Evolutionary conservation across 2,113 vertebrate genomes (phyloP).

Genomic region (Pipa parva): DNA sequence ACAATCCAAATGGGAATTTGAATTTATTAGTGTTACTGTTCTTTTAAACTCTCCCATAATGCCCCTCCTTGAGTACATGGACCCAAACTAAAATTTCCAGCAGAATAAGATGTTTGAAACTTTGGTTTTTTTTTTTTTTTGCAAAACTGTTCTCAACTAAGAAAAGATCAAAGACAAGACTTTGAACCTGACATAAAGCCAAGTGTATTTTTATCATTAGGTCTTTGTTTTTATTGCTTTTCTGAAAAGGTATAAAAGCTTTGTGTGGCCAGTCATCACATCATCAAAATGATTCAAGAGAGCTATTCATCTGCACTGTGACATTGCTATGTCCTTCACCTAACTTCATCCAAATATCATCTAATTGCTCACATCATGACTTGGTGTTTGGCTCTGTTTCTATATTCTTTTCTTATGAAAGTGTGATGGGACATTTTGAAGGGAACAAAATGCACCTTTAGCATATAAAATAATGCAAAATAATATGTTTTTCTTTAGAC

Average conservation of each 20-base stretch:
- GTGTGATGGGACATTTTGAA: not conserved
- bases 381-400: not conserved
- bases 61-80: not conserved
- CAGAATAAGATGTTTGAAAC: too few relatives aligned
- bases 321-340: slow-evolving; percentile 37
- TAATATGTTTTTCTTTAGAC: too few relatives aligned
- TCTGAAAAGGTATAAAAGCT: slow-evolving; percentile 43
- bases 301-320: slow-evolving; percentile 28
- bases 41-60: not conserved
- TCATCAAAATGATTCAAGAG: slow-evolving; percentile 29
- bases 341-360: slow-evolving; percentile 17
- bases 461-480: not conserved
- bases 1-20: too few relatives aligned
- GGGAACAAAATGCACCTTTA: not conserved
- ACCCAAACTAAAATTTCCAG: too few relatives aligned
- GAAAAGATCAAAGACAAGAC: slow-evolving; percentile 31
- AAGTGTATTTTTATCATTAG: slow-evolving; percentile 41
- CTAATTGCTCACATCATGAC: not conserved
- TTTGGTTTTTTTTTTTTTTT: too few relatives aligned
- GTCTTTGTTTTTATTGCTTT: slow-evolving; percentile 41
- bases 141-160: slow-evolving; percentile 13
- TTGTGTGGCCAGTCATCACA: slow-evolving; percentile 40
- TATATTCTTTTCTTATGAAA: not conserved
- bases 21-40: too few relatives aligned
- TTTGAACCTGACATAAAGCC: slow-evolving; percentile 23